These are phyloP conservation scores for Pteronotus mesoamericanus DNA, from an alignment of 2,797 vertebrate species.

Conservation along the genomic window DNA sequence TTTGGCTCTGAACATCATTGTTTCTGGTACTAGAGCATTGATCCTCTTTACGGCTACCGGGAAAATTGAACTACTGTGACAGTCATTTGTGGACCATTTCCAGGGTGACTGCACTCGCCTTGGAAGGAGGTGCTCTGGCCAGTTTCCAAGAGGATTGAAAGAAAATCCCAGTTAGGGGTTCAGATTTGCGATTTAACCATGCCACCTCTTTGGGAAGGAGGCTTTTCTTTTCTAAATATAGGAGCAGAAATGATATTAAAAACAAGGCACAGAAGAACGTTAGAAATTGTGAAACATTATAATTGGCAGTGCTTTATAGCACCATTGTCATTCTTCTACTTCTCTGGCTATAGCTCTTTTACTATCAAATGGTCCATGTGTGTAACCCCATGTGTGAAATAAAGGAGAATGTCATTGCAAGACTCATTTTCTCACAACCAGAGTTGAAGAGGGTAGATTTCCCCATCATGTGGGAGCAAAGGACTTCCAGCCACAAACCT, in stretches of 20 bases:
- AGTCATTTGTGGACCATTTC: conserved; percentile 68
- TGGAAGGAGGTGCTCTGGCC: conserved; percentile 62
- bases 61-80: conserved; percentile 68
- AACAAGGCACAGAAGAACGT: conserved; percentile 57
- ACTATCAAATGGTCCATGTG: neutral
- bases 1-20: conserved; percentile 50
- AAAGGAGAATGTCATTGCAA: neutral
- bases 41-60: conserved; percentile 58
- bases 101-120: conserved; percentile 66
- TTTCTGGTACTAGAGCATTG: conserved; percentile 50
- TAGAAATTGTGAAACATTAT: neutral
- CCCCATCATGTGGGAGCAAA: neutral
- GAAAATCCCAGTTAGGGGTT: conserved; percentile 54
- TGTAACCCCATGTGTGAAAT: neutral
- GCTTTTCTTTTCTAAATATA: conserved; percentile 3
- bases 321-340: neutral
- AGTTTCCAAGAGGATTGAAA: conserved; percentile 62
- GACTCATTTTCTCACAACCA: neutral
- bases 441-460: neutral
- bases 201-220: conserved; percentile 11
- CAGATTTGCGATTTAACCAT: conserved; percentile 59
- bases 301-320: neutral
- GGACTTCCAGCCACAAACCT: neutral
- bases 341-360: neutral
- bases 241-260: conserved; percentile 1